phyloP scores from a whole-genome alignment of 1,140 invertebrate species.

The Periplaneta americana region DNA sequence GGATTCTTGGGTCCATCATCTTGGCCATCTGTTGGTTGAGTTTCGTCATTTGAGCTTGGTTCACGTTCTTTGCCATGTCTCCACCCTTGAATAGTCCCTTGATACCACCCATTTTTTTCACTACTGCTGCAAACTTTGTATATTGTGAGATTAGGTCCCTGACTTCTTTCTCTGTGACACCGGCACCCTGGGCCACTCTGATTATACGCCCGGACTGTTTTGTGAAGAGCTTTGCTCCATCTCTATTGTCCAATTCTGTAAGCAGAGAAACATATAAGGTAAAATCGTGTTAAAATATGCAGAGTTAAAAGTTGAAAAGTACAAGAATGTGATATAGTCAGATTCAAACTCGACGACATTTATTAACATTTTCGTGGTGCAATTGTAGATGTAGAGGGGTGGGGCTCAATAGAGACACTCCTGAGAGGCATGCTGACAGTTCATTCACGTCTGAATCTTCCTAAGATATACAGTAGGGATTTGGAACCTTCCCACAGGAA shows the following conservation, averaged over 20 bases:
- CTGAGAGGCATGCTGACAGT: no score
- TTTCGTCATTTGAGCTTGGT: constrained; percentile 97
- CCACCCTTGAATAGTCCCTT: constrained; percentile 98
- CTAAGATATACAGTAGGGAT: no score
- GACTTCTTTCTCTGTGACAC: constrained; percentile 93
- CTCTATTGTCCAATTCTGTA: constrained; percentile 87
- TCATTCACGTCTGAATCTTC: no score
- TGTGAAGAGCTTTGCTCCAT: constrained; percentile 95
- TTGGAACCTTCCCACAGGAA: no score
- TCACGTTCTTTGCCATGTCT: constrained; percentile 98
- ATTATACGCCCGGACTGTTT: constrained; percentile 83
- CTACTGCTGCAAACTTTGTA: constrained; percentile 98
- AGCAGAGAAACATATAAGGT: no score
- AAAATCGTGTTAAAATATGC: no score
- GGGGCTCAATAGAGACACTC: no score
- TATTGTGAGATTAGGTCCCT: constrained; percentile 97
- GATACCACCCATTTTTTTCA: constrained; percentile 99
- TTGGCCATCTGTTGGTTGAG: constrained; percentile 99
- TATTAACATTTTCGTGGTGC: no score
- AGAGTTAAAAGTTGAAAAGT: no score
- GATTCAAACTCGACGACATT: no score
- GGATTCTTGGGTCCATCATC: constrained; percentile 98
- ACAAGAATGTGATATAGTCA: no score
- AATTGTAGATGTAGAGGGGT: no score
- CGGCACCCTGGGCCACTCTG: constrained; percentile 91